Conservation (phyloP, 2,113 vertebrate genomes). For the Cichladusa arquata region DNA sequence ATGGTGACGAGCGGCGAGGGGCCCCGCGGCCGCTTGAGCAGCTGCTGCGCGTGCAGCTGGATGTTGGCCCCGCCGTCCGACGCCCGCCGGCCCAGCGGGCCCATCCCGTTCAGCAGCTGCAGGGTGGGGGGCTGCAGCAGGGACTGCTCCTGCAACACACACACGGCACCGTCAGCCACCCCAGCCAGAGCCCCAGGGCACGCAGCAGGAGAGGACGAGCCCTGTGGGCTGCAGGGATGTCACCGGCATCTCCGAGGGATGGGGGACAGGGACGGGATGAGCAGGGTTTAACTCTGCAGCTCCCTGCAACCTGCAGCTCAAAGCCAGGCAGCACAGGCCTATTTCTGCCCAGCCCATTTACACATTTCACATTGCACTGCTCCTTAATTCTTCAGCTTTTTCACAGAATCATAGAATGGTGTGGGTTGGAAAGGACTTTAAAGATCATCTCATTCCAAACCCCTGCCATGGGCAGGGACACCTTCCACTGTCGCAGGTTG, state of each 20-base stretch:
- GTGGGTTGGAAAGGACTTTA: neutral
- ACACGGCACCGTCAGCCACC: accelerated
- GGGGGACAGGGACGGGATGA: accelerated
- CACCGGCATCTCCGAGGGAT: accelerated
- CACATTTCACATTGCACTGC: neutral
- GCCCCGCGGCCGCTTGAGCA: conserved; percentile 93
- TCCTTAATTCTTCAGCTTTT: neutral
- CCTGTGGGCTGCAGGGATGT: neutral
- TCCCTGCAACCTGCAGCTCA: neutral
- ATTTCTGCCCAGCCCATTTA: neutral
- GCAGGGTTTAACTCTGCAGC: neutral
- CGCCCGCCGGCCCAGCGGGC: conserved; percentile 92
- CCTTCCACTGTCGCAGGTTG: neutral
- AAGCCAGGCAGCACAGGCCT: neutral
- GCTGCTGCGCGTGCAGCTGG: conserved; percentile 92
- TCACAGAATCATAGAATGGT: neutral
- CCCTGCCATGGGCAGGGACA: neutral
- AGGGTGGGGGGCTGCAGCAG: conserved; percentile 95
- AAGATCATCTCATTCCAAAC: neutral
- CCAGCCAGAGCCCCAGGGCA: accelerated
- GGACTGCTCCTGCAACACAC: conserved; percentile 86
- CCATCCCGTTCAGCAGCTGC: conserved; percentile 97
- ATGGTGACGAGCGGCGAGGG: conserved; percentile 92
- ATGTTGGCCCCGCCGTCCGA: conserved; percentile 98
- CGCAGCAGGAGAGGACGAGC: accelerated